Evolutionary conservation across 2,888 invertebrate genomes (phyloP), one percentile per base, ranked within the genome.

Genomic region (Drosophila paracracens): DNA sequence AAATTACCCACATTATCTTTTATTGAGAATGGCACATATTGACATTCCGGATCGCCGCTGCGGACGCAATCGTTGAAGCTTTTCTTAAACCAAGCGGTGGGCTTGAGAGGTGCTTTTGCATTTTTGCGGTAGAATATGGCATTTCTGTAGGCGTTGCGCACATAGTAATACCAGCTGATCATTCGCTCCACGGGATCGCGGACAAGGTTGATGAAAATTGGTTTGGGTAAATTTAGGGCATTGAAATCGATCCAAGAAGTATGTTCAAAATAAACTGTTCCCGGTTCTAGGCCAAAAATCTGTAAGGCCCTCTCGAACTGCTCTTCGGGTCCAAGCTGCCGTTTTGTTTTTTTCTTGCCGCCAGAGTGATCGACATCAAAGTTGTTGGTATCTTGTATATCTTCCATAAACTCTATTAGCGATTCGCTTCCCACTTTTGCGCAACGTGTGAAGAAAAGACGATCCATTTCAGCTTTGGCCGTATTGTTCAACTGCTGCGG

Each of bases 371-470:
- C 88, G 6, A 93, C 56, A 0, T 63, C 94, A 0, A 96, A 96
- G 35, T 96, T 95, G 60, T 89, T 88, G 6, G 86, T 70, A 0
- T 75, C 54, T 71, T 83, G 82, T 35, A 92, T 56, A 5, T 81
- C 60, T 27, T 79, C 74, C 71, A 92, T 72, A 29, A 92, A 82
- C 91, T 97, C 97, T 96, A 97, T 96, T 90, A 98, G 95, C 11
- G 97, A 96, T 93, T 97, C 97, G 63, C 97, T 97, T 74, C 98
- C 98, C 40, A 97, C 97, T 94, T 98, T 98, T n/a, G 98, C 97
- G 58, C 97, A 97, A 21, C 98, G 94, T 93, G 98, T 97, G 94
- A 98, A 98, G 94, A 98, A 97, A 51, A 98, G 91, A n/a, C 97
- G 94, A 69, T 97, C 95, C 50, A 95, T 94, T 76, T 95, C 95